Evolutionary conservation across 2,888 invertebrate genomes (phyloP), one percentile per base, ranked within the genome.

Genomic region (Strigamia maritima): DNA sequence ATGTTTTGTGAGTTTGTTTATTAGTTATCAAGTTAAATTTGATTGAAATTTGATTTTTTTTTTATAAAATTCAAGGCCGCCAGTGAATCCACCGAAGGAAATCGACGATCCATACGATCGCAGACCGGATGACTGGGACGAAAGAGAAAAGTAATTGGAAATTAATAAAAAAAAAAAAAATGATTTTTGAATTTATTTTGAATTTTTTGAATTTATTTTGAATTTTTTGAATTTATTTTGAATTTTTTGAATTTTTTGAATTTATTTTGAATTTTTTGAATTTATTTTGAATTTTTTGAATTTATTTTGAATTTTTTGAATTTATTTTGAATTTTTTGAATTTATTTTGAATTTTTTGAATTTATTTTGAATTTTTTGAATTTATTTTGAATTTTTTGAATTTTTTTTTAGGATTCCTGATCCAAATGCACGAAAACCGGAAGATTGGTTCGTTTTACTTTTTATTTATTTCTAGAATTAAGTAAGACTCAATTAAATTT

Each of bases 51-150:
- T 14, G 78, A 31, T 78, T 49, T 79, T 81, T 22, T 0, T 77
- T 35, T 40, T 40, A 77, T 77, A 10, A 65, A 38, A 28, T 60
- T 16, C 31, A 19, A 87, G 86, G 4, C 99, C 99, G 0, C 88
- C 98, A 1, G 95, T 99, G 16, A 97, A 97, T 88, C 99, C 99
- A 0, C 93, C 96, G 0, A 90, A 92, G 81, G 95, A 97, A 87
- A 94, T 98, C 83, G 94, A 95, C 84, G 98, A 98, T 88, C 95
- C 95, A 0, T 87, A 90, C 54, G 98, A 91, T 83, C 86, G 84
- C 79, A 91, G 90, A 85, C 99, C 99, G 0, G 91, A 90, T 0
- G 93, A 97, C 84, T 99, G 99, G 99, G 99, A 99, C 86, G 98
- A 98, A 84, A 90, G 95, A 83, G 93, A 93, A 86, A 93, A 92